Percentiles rank a stretch among this genome's conserved stretches.
Conservation (phyloP, 2,888 invertebrate genomes). For the Rhingia campestris region DNA sequence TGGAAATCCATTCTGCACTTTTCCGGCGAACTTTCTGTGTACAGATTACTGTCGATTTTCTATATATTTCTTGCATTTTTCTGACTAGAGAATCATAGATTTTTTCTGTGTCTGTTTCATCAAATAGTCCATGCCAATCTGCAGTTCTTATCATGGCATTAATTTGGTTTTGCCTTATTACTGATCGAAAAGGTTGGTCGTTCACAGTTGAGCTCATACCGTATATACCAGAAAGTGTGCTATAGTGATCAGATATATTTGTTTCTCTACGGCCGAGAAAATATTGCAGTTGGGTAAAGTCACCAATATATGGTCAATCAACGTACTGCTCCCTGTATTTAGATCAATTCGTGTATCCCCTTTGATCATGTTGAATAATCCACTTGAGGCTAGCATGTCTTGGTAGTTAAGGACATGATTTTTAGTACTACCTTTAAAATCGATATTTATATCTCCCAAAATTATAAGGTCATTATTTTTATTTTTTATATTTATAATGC, state of each 20-base stretch:
- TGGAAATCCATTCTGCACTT: too few species aligned
- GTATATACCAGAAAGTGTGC: not conserved
- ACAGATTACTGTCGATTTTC: too few species aligned
- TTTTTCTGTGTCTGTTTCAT: too few species aligned
- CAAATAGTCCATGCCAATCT: too few species aligned
- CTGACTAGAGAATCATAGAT: too few species aligned
- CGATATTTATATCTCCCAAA: not conserved
- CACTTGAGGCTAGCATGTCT: not conserved
- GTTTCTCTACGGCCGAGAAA: too few species aligned
- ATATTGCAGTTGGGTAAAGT: not conserved
- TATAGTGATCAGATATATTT: not conserved
- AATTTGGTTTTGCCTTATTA: too few species aligned
- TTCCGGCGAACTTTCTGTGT: too few species aligned
- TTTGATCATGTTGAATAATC: not conserved
- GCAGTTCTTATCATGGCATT: too few species aligned
- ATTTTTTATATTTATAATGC: conserved; percentile 1
- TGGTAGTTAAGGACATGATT: not conserved
- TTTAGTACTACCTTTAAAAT: not conserved
- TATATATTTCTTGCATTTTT: too few species aligned
- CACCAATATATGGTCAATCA: not conserved
- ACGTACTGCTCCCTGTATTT: not conserved
- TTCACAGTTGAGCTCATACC: not conserved
- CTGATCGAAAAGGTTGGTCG: not conserved
- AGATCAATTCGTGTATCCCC: not conserved
- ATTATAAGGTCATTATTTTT: not conserved